Evolutionary conservation across 1,140 invertebrate species (phyloP).

Genomic region (Zaprionus capensis): DNA sequence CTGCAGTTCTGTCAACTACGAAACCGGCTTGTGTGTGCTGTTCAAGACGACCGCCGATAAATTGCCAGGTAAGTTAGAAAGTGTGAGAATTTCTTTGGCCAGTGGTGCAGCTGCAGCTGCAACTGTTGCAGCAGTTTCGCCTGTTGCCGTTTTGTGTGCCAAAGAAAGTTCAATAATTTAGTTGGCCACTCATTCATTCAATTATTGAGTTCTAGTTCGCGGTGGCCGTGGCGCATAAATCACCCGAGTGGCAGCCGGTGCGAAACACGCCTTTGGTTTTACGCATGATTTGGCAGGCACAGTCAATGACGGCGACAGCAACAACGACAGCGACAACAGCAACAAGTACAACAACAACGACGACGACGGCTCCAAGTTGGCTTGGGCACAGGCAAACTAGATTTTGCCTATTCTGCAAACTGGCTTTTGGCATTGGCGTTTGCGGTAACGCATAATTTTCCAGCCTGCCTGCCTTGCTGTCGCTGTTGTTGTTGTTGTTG

Average conservation of each 20-base stretch:
- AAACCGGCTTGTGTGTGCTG: slow-evolving; percentile 96
- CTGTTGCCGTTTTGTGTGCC: slow-evolving; percentile 64
- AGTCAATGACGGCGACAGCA: slow-evolving; percentile 19
- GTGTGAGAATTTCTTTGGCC: slow-evolving; percentile 68
- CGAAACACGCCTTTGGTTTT: slow-evolving; percentile 73
- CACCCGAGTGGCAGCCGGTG: slow-evolving; percentile 57
- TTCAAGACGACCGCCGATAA: slow-evolving; percentile 95
- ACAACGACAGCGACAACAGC: slow-evolving; percentile 21
- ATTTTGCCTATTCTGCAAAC: slow-evolving; percentile 79
- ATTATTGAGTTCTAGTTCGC: slow-evolving; percentile 81
- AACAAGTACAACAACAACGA: slow-evolving; percentile 12
- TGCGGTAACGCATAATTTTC: slow-evolving; percentile 72
- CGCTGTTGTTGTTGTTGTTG: slow-evolving; percentile 58
- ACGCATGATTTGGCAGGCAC: slow-evolving; percentile 73
- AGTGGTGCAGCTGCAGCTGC: slow-evolving; percentile 22
- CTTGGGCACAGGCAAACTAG: slow-evolving; percentile 72
- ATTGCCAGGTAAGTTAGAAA: slow-evolving; percentile 90
- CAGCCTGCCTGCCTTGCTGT: slow-evolving; percentile 48
- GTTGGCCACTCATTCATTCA: slow-evolving; percentile 45
- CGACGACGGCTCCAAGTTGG: slow-evolving; percentile 42
- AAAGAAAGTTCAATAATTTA: slow-evolving; percentile 82
- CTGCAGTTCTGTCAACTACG: slow-evolving; percentile 96
- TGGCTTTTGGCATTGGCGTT: slow-evolving; percentile 76
- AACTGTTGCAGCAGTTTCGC: slow-evolving; percentile 20
- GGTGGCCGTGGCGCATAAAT: slow-evolving; percentile 71